Evolutionary conservation across 1,140 invertebrate species (phyloP).

Genomic region (Pseudomyrmex sp.): DNA sequence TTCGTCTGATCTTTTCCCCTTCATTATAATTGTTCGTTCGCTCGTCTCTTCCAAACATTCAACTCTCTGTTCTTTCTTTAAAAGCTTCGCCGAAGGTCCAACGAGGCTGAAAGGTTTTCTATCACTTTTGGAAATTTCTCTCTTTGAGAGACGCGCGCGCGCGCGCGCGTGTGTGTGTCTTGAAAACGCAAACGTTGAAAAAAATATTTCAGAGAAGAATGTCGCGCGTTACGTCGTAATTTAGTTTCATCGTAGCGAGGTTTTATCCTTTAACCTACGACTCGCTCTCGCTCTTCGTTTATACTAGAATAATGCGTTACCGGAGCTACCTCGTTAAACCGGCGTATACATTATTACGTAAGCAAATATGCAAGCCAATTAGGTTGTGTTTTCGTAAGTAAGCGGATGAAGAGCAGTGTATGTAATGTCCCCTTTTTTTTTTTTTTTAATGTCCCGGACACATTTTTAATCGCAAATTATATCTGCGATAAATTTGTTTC

Average conservation of each 20-base stretch:
- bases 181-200: neutral
- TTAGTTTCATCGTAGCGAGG: neutral
- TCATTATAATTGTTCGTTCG: slow-evolving; percentile 41
- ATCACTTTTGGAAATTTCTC: too few species aligned
- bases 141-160: too few species aligned
- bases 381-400: neutral
- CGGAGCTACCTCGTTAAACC: neutral
- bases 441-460: too few species aligned
- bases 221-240: slow-evolving; percentile 4
- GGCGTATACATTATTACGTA: slow-evolving; percentile 35
- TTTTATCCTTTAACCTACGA: slow-evolving; percentile 10
- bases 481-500: neutral
- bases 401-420: neutral
- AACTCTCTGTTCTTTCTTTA: neutral
- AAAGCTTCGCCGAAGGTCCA: too few species aligned
- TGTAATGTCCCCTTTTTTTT: slow-evolving; percentile 2
- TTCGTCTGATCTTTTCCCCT: slow-evolving; percentile 22
- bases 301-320: slow-evolving; percentile 30
- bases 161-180: too few species aligned
- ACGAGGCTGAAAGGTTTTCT: too few species aligned
- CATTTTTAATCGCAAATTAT: neutral
- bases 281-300: slow-evolving; percentile 2
- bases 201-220: neutral
- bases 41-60: slow-evolving; percentile 23
- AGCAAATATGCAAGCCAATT: slow-evolving; percentile 42